Conservation (phyloP, 2,113 vertebrate genomes). For the Chloebia gouldiae region DNA sequence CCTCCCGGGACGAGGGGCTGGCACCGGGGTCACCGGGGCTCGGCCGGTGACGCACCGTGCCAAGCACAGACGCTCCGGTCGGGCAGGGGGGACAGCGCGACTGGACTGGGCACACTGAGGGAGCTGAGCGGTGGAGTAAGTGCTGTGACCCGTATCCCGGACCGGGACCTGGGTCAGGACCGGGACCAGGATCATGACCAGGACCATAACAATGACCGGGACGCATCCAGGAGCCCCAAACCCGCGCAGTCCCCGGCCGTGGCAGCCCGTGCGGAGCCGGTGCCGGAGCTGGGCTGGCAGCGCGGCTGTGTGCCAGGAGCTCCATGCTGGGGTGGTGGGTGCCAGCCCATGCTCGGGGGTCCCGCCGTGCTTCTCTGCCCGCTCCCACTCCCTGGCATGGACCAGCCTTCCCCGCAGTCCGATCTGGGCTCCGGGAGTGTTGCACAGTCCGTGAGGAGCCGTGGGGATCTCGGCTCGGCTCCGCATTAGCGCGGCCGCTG, state of each 20-base stretch:
- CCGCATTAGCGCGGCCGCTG: neutral
- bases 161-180: no score
- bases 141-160: neutral
- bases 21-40: neutral
- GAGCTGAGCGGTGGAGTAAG: neutral
- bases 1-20: accelerated
- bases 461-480: neutral
- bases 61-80: neutral
- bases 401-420: neutral
- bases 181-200: neutral
- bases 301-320: neutral
- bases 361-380: neutral
- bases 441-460: neutral
- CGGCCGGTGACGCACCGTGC: neutral
- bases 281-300: neutral
- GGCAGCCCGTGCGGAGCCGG: neutral
- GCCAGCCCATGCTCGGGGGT: neutral
- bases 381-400: neutral
- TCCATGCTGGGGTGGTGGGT: no score
- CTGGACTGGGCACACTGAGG: neutral
- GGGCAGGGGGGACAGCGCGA: accelerated
- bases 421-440: neutral
- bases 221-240: neutral
- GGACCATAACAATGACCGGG: neutral
- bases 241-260: neutral